phyloP scores from a whole-genome alignment of 2,888 invertebrate genomes.

The Linnaemya vulpina region DNA sequence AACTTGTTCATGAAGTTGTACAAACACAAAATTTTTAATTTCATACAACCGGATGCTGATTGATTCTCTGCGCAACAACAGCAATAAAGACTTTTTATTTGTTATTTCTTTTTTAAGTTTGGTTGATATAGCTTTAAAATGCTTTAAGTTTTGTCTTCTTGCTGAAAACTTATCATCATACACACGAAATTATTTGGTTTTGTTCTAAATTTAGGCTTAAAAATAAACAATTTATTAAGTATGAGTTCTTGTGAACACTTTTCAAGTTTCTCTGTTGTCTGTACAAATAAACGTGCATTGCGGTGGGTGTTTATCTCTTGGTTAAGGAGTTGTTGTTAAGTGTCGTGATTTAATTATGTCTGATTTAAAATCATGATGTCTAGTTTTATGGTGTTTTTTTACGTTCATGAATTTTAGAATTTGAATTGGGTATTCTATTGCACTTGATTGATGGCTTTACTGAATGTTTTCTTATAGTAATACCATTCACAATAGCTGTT shows the following conservation, averaged over 20 bases:
- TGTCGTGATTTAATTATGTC: slow-evolving; percentile 66
- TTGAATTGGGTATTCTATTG: background rate
- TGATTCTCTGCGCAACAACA: background rate
- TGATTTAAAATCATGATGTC: slow-evolving; percentile 20
- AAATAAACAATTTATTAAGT: slow-evolving; percentile 11
- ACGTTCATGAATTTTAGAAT: background rate
- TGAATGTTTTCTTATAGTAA: background rate
- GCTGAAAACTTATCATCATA: no score
- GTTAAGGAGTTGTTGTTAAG: slow-evolving; percentile 49
- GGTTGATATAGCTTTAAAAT: slow-evolving; percentile 25
- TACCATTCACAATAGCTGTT: slow-evolving; percentile 8
- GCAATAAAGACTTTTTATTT: background rate
- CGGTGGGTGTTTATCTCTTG: slow-evolving; percentile 55
- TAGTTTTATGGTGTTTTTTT: slow-evolving; percentile 19
- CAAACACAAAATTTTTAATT: background rate
- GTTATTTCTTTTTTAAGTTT: background rate
- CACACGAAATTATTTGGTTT: background rate
- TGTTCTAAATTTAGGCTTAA: slow-evolving; percentile 22
- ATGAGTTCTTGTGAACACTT: slow-evolving; percentile 1
- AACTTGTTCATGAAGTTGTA: background rate
- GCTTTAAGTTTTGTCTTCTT: slow-evolving; percentile 15
- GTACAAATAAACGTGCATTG: slow-evolving; percentile 52
- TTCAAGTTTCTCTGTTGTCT: slow-evolving; percentile 7
- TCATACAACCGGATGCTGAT: slow-evolving; percentile 24
- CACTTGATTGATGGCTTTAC: background rate